Evolutionary conservation across 2,113 vertebrate species (phyloP), one percentile per base, ranked within the genome.

Genomic region (Myiopsitta monachus): DNA sequence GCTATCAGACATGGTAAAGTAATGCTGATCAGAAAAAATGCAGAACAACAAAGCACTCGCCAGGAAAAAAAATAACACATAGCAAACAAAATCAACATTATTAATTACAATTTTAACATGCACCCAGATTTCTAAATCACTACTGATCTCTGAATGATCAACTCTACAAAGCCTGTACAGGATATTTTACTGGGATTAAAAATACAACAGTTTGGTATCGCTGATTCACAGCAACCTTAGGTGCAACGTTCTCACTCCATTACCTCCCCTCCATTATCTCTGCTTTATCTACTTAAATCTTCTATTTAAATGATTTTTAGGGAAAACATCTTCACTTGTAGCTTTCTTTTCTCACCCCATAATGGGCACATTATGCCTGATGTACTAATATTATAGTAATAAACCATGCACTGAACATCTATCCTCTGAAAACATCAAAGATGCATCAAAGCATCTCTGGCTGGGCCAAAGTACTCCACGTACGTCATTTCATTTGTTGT

Each of bases 171-270:
- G 30, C 3, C 24, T 41, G 5, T 27, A 63, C 22, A 69, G n/a
- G 83, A 62, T 62, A 72, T 72, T 80, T 84, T 24, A 57, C 18
- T 47, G 54, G 21, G 24, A 83, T 62, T 81, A 81, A 70, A 92
- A 76, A 13, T 7, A 77, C 3, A 67, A 24, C 75, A 41, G 3
- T n/a, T 85, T 62, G 38, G 18, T 54, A 41, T 39, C 62, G n/a
- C 7, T 52, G 62, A 81, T 67, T 49, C 23, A 55, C 30, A 70
- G 46, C 0, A 0, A 84, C 5, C 41, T 70, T 4, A 28, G 4
- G 8, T 67, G 24, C 81, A 14, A 69, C 64, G 33, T 85, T 77
- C 51, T 69, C 44, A 39, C 44, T 44, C 43, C 15, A 1, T 72
- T 75, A 7, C 33, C 18, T 62, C 16, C 52, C 14, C 19, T 72